Base-by-base conservation (phyloP, 1,140 invertebrate genomes). In the Pogonus chalceus region DNA sequence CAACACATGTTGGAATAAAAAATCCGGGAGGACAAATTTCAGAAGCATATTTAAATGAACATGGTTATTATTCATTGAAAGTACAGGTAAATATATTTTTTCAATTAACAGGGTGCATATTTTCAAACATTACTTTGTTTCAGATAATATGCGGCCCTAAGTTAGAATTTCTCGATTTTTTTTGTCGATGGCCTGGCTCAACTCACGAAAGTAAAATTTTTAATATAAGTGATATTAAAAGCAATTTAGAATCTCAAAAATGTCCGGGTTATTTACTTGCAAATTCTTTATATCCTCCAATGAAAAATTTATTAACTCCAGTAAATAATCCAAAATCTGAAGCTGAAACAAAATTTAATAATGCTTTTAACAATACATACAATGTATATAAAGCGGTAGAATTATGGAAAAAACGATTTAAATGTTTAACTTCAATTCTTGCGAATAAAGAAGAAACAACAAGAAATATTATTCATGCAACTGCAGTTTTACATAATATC, bases 391-490 rank as follows among this genome's bases (percentile, higher is more conserved):
- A 43, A 12, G 37, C 18, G 7, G 3, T 43, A 10, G 37, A 9
- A 43, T 43, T 43, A 18, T 43, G 37, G 37, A 43, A 43, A 16
- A 43, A 43, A 43, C 37, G 37, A 18, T 43, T 43, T 18, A 43
- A 43, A 43, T 43, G 37, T 43, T 43, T 43, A 43, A 43, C 37
- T 9, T 12, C 37, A 43, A 43, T 43, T 43, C 37, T 43, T 43
- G 37, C 37, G 18, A 43, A 43, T 43, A 43, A 43, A 43, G 37
- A 43, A 43, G 37, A 43, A 9, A 43, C 37, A 12, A 43, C 37
- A 12, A 7, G 37, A 4, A 10, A 7, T 43, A 43, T 43, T 43
- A 43, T 43, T 12, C 18, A 43, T 43, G 37, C 37, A 18, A 43
- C 37, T 12, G 37, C 37, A 9, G 37, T 43, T 12, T 43, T 43